Evolutionary conservation across 2,113 vertebrate species (phyloP).

Genomic region (Takifugu bimaculatus): DNA sequence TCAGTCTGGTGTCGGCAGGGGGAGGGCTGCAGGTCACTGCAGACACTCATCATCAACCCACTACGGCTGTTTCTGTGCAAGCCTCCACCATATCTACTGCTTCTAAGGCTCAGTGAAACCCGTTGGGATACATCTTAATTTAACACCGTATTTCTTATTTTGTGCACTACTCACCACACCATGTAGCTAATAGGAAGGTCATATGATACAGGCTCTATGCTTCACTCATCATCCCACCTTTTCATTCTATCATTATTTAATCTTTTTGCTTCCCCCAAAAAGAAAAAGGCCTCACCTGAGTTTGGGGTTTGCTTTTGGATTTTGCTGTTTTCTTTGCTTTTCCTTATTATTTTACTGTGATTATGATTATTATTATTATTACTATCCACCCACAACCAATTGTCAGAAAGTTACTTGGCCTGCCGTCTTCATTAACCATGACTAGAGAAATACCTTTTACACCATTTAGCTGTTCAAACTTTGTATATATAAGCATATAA

Average conservation of each 20-base stretch:
- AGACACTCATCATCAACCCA: slow-evolving; percentile 86
- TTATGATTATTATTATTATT: slow-evolving; percentile 7
- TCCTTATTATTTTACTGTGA: slow-evolving; percentile 13
- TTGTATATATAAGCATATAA: slow-evolving; percentile 26
- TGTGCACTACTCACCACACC: slow-evolving; percentile 52
- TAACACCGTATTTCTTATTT: slow-evolving; percentile 28
- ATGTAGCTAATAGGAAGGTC: slow-evolving; percentile 39
- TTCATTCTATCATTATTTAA: slow-evolving; percentile 67
- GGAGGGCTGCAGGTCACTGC: slow-evolving; percentile 87
- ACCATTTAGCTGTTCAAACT: slow-evolving; percentile 41
- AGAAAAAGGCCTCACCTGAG: slow-evolving; percentile 64
- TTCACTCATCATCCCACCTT: slow-evolving; percentile 50
- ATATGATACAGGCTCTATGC: slow-evolving; percentile 29
- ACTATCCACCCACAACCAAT: slow-evolving; percentile 28
- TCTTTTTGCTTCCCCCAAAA: slow-evolving; percentile 78
- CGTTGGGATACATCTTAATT: slow-evolving; percentile 29
- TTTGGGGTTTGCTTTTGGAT: slow-evolving; percentile 42
- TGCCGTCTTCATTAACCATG: slow-evolving; percentile 42
- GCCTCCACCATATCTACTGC: slow-evolving; percentile 92
- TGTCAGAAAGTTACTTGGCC: slow-evolving; percentile 47
- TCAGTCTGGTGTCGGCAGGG: slow-evolving; percentile 94
- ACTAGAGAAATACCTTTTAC: slow-evolving; percentile 25
- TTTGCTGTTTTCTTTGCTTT: slow-evolving; percentile 26
- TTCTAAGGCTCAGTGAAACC: slow-evolving; percentile 96
- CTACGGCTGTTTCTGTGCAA: slow-evolving; percentile 80